phyloP scores from a whole-genome alignment of 2,113 vertebrate species.

The Otocyon megalotis region DNA sequence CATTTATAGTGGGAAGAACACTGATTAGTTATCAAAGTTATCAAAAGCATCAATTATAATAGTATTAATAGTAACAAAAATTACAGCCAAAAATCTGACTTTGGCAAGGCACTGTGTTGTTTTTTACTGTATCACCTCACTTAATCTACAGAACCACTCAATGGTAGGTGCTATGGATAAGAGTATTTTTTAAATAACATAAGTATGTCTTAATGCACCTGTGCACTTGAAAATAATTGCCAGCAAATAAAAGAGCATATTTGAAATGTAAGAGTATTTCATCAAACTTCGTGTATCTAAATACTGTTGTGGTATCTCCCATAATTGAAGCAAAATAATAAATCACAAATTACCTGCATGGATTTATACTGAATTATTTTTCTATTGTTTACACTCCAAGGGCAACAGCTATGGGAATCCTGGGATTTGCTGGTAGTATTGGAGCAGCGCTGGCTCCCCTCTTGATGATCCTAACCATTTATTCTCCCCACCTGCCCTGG shows the following conservation, averaged over 20 bases:
- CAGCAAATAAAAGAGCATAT: background rate
- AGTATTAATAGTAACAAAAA: background rate
- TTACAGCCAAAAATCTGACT: background rate
- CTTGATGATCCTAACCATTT: conserved; percentile 83
- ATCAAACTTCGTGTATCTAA: background rate
- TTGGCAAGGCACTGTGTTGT: background rate
- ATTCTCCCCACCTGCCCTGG: conserved; percentile 81
- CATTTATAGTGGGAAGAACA: background rate
- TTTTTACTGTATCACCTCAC: background rate
- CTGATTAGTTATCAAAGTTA: background rate
- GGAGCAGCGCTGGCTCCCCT: conserved; percentile 88
- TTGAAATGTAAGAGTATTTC: background rate
- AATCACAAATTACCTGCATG: background rate
- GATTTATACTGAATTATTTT: background rate
- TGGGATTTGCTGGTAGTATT: conserved; percentile 81
- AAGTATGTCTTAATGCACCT: background rate
- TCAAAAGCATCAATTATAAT: background rate
- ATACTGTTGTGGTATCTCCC: background rate
- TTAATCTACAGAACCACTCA: background rate
- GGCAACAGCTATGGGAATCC: conserved; percentile 86
- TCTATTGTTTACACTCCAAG: conserved; percentile 69
- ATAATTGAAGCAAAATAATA: background rate
- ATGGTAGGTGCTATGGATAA: background rate
- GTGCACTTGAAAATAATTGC: background rate
- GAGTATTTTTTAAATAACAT: background rate